A percentile compares a stretch with the other conserved stretches of the same genome.
These are phyloP conservation scores for Novumbra hubbsi DNA, from an alignment of 2,797 vertebrate genomes.

Conservation along the genomic window DNA sequence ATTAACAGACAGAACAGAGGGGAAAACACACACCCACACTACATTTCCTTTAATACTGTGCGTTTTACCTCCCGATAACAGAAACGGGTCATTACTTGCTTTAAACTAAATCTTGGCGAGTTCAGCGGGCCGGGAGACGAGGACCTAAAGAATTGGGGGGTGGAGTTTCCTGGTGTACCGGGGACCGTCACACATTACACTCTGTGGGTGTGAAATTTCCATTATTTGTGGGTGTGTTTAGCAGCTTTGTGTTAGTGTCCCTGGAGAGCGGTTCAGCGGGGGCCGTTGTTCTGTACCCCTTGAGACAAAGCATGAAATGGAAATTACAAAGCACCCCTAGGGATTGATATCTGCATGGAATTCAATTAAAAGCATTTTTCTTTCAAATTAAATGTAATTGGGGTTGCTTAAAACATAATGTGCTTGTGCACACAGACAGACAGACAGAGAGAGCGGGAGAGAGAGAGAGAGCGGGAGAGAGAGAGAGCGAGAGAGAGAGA, in stretches of 20 bases:
- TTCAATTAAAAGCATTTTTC: conserved; percentile 61
- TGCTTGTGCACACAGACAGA: background rate
- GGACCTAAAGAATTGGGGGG: background rate
- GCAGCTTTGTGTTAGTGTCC: conserved; percentile 23
- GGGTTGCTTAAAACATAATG: conserved; percentile 7
- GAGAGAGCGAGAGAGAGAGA: too few species aligned
- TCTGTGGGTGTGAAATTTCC: conserved; percentile 47
- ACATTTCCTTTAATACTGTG: background rate
- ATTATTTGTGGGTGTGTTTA: conserved; percentile 49
- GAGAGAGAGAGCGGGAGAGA: too few species aligned
- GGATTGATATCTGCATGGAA: conserved; percentile 50
- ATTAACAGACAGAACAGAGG: background rate
- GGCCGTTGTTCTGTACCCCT: conserved; percentile 38
- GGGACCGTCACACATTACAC: background rate
- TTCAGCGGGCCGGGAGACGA: conserved; percentile 5
- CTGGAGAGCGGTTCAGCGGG: conserved; percentile 43
- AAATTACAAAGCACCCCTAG: conserved; percentile 36
- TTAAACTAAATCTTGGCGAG: background rate
- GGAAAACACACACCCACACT: conserved; percentile 1
- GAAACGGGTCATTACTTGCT: conserved; percentile 3
- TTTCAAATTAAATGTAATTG: conserved; percentile 49
- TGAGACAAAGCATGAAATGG: conserved; percentile 32
- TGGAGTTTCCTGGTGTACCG: background rate
- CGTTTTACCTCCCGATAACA: background rate
- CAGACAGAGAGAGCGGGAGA: background rate